Evolutionary conservation across 2,113 vertebrate species (phyloP).

Genomic region (Myodes glareolus): DNA sequence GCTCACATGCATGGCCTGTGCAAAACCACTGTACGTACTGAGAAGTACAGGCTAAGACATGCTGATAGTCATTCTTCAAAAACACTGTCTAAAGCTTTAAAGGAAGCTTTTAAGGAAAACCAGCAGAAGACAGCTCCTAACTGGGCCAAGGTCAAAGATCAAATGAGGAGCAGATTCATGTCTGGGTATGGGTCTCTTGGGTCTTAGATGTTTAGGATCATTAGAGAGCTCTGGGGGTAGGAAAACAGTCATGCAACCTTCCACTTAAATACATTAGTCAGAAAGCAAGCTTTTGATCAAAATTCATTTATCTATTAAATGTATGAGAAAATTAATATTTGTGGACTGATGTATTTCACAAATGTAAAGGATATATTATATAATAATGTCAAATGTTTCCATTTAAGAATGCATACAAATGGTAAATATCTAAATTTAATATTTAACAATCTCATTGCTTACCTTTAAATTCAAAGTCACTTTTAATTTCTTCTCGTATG

Average conservation of each 20-base stretch:
- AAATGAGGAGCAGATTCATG: background rate
- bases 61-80: background rate
- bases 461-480: constrained; percentile 90
- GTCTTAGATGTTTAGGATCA: background rate
- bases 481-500: constrained; percentile 93
- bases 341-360: background rate
- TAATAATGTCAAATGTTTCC: background rate
- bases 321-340: background rate
- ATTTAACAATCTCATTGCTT: constrained; percentile 53
- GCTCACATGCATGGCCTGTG: background rate
- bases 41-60: background rate
- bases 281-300: background rate
- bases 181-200: background rate
- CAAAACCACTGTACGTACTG: background rate
- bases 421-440: constrained; percentile 22
- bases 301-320: background rate
- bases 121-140: background rate
- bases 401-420: constrained; percentile 18
- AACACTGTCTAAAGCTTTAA: background rate
- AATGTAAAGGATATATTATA: constrained; percentile 10
- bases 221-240: background rate
- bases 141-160: background rate
- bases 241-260: background rate
- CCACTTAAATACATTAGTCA: background rate
- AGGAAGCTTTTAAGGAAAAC: constrained; percentile 17